A percentile compares a stretch with the other conserved stretches of the same genome.
Evolutionary conservation across 2,888 invertebrate species (phyloP).

Genomic region (Dryobota labecula): DNA sequence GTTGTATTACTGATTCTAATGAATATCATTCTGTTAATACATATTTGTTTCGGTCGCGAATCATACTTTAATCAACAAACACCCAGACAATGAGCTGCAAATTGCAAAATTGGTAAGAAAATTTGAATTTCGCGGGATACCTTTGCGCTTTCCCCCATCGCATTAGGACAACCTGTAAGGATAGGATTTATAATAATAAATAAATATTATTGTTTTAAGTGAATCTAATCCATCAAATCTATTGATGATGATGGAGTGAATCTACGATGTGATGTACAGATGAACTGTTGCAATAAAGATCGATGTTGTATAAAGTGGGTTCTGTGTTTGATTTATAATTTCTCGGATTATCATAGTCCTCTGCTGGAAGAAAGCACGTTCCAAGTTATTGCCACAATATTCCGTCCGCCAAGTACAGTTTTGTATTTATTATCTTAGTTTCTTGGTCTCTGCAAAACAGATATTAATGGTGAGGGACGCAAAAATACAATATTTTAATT

Average conservation of each 20-base stretch:
- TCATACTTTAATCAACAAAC: no score
- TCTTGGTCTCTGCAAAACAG: no score
- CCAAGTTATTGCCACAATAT: background rate
- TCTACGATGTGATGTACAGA: slow-evolving; percentile 45
- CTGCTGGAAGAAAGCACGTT: background rate
- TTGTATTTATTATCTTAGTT: background rate
- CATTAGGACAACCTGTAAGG: background rate
- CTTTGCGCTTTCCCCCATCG: no score
- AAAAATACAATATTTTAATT: background rate
- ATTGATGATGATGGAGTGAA: no score
- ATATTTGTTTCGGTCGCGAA: no score
- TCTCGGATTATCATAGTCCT: background rate
- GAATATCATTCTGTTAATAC: no score
- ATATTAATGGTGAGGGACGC: background rate
- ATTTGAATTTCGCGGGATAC: no score
- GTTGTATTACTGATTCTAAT: no score
- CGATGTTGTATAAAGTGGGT: slow-evolving; percentile 40
- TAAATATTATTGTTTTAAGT: slow-evolving; percentile 31
- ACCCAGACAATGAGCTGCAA: no score
- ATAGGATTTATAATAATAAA: background rate
- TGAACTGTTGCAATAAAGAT: slow-evolving; percentile 55
- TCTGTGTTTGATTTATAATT: slow-evolving; percentile 20
- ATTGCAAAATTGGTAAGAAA: no score
- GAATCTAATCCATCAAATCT: no score
- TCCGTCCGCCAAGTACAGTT: background rate